Evolutionary conservation across 2,797 vertebrate species (phyloP).

Genomic region (Gymnocypris eckloni): DNA sequence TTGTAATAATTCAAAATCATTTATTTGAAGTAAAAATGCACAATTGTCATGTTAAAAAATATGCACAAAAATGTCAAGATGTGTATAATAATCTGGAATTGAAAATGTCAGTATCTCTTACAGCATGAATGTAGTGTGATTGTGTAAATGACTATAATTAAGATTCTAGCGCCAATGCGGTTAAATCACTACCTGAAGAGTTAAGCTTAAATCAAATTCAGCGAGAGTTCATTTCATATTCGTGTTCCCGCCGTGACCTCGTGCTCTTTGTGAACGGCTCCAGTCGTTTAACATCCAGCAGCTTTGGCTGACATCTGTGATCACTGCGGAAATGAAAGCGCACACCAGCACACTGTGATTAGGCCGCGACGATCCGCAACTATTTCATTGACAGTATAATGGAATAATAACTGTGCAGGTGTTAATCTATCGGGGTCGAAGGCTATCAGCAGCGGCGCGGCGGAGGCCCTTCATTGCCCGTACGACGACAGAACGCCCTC

Average conservation of each 20-base stretch:
- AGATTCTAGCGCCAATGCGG: background rate
- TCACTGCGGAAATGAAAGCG: background rate
- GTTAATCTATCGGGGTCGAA: slow-evolving; percentile 53
- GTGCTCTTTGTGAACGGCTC: background rate
- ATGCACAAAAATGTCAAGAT: background rate
- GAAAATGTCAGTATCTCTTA: background rate
- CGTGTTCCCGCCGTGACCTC: background rate
- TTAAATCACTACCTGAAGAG: background rate
- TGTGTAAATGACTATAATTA: background rate
- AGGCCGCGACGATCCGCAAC: background rate
- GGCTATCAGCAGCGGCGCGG: slow-evolving; percentile 32
- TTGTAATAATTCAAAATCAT: background rate
- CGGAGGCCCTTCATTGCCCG: slow-evolving; percentile 21
- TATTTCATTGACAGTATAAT: slow-evolving; percentile 37
- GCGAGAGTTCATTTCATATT: background rate
- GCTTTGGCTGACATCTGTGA: background rate
- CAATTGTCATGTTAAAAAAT: background rate
- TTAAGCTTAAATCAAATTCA: background rate
- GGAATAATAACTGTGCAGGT: slow-evolving; percentile 45
- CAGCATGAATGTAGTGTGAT: background rate
- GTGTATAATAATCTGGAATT: background rate
- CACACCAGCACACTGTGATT: background rate
- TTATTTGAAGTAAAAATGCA: background rate
- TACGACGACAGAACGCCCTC: slow-evolving; percentile 18
- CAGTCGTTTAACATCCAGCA: background rate